These are phyloP conservation scores for Aethes cnicana DNA, from an alignment of 2,888 invertebrate species.

Conservation along the genomic window DNA sequence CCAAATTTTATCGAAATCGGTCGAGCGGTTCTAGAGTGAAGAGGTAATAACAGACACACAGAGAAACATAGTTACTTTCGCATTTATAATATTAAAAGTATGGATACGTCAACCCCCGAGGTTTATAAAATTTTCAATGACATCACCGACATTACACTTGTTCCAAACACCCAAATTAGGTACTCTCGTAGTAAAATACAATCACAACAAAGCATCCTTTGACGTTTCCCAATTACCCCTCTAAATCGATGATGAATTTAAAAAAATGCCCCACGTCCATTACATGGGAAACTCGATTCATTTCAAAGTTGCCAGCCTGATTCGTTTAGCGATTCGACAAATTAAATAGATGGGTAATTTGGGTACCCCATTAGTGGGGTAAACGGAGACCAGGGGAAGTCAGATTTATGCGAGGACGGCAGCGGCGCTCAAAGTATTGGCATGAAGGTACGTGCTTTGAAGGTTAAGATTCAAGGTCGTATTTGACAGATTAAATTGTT, in stretches of 20 bases:
- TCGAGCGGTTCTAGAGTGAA: no score
- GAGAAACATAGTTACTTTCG: no score
- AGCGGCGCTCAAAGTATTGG: slow-evolving; percentile 13
- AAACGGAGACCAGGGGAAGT: slow-evolving; percentile 58
- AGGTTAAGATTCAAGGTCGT: not conserved
- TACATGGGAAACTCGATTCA: slow-evolving; percentile 76
- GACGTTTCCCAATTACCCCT: slow-evolving; percentile 10
- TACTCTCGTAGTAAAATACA: no score
- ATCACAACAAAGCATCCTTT: slow-evolving; percentile 7
- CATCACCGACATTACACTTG: no score
- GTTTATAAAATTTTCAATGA: no score
- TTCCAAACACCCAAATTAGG: no score
- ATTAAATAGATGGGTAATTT: slow-evolving; percentile 82
- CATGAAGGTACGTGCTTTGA: not conserved
- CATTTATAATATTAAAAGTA: no score
- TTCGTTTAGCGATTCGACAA: slow-evolving; percentile 79
- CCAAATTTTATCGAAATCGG: no score
- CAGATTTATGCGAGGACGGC: slow-evolving; percentile 59
- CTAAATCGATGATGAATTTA: slow-evolving; percentile 17
- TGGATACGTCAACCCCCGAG: no score
- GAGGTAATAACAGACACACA: no score
- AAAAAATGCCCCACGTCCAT: slow-evolving; percentile 50
- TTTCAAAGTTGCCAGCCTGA: slow-evolving; percentile 78
- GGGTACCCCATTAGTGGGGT: slow-evolving; percentile 72
- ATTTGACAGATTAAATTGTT: not conserved